Evolutionary conservation across 2,113 vertebrate species (phyloP).

Genomic region (Lipotes vexillifer): DNA sequence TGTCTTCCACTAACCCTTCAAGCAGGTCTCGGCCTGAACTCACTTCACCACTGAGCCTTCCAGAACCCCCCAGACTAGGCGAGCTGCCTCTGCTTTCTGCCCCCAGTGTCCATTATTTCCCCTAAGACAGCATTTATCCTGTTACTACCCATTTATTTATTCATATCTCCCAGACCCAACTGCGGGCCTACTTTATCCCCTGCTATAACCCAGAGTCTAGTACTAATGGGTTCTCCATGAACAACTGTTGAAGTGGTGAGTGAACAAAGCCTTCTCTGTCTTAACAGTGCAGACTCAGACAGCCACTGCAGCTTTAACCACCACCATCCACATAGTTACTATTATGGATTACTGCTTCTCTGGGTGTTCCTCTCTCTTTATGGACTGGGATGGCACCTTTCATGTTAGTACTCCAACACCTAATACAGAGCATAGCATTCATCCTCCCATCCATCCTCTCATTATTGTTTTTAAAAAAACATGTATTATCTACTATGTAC

Average conservation of each 20-base stretch:
- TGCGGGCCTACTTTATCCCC: neutral
- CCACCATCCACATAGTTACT: neutral
- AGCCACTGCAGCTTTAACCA: neutral
- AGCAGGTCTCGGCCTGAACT: neutral
- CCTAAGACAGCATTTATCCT: neutral
- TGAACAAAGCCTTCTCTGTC: neutral
- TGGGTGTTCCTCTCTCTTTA: neutral
- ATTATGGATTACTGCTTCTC: neutral
- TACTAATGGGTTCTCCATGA: neutral
- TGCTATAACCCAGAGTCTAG: neutral
- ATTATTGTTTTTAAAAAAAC: neutral
- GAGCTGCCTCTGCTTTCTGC: neutral
- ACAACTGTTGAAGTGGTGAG: neutral
- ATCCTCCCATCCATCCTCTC: neutral
- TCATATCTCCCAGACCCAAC: neutral
- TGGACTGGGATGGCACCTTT: neutral
- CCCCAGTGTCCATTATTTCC: neutral
- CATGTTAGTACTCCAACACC: neutral
- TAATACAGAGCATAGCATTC: neutral
- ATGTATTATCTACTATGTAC: neutral
- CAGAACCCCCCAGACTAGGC: neutral
- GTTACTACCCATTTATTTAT: neutral
- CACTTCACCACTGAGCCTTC: neutral
- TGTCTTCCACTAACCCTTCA: constrained; percentile 14
- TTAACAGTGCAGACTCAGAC: neutral